phyloP scores from a whole-genome alignment of 1,140 invertebrate species.

The Achroia grisella region DNA sequence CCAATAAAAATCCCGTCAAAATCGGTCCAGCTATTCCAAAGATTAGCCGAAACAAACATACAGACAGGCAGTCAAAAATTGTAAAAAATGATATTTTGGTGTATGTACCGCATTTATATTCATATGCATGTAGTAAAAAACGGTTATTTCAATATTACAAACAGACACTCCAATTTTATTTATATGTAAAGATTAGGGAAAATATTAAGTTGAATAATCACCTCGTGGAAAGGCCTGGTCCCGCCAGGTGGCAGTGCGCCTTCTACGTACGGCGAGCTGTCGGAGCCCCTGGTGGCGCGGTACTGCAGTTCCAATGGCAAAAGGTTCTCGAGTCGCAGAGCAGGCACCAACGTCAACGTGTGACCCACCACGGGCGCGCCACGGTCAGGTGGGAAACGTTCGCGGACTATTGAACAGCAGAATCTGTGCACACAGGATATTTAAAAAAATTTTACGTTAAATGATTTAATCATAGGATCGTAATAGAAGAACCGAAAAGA shows the following conservation, averaged over 20 bases:
- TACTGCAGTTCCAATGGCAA: conserved; percentile 83
- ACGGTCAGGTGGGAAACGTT: conserved; percentile 85
- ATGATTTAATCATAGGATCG: too few species aligned
- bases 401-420: conserved; percentile 84
- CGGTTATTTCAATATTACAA: too few species aligned
- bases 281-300: conserved; percentile 65
- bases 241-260: conserved; percentile 35
- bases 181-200: neutral
- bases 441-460: too few species aligned
- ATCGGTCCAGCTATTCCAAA: too few species aligned
- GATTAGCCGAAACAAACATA: too few species aligned
- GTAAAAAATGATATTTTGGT: too few species aligned
- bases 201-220: conserved; percentile 4
- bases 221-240: conserved; percentile 55
- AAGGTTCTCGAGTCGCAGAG: conserved; percentile 86
- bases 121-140: too few species aligned
- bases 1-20: too few species aligned
- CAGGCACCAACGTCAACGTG: conserved; percentile 87
- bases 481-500: too few species aligned
- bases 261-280: neutral
- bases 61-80: too few species aligned
- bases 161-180: too few species aligned
- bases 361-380: conserved; percentile 83
- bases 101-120: too few species aligned
- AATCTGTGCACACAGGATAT: conserved; percentile 80